Evolutionary conservation across 2,113 vertebrate species (phyloP).

Genomic region (Leptocoma aspasia): DNA sequence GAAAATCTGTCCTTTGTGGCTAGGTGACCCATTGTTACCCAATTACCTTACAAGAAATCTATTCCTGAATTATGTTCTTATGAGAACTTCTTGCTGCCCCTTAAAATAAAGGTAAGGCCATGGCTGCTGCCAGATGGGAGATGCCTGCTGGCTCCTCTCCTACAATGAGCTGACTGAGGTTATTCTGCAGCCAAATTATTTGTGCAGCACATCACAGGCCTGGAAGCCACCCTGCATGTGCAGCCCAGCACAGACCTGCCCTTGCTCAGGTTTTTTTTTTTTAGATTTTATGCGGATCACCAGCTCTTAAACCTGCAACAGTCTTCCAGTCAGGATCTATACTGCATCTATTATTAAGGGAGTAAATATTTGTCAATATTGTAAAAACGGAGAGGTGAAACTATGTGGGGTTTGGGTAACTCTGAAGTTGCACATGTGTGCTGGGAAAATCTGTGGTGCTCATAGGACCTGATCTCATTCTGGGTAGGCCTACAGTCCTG

Average conservation of each 20-base stretch:
- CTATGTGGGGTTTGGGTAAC: not conserved
- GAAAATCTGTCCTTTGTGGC: not conserved
- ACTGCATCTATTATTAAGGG: not conserved
- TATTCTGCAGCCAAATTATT: not conserved
- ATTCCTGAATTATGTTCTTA: not conserved
- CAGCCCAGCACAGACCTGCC: not conserved
- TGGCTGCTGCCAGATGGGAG: not conserved
- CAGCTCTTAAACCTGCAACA: not conserved
- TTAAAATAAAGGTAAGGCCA: not conserved
- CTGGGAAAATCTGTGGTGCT: not conserved
- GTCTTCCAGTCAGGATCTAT: not conserved
- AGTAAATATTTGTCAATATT: not conserved
- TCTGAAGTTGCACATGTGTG: rapidly evolving
- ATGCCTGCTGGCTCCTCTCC: not conserved
- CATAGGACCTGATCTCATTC: not conserved
- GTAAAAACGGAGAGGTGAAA: not conserved
- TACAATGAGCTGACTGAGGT: not conserved
- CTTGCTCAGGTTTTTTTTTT: not conserved
- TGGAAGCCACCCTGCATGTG: too few relatives aligned
- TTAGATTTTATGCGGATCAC: not conserved
- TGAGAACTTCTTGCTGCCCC: not conserved
- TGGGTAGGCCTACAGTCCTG: not conserved
- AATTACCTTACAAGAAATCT: not conserved
- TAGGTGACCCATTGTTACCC: rapidly evolving
- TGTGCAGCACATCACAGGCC: too few relatives aligned